Conservation (phyloP, 2,888 invertebrate species). For the Oithona nana region DNA sequence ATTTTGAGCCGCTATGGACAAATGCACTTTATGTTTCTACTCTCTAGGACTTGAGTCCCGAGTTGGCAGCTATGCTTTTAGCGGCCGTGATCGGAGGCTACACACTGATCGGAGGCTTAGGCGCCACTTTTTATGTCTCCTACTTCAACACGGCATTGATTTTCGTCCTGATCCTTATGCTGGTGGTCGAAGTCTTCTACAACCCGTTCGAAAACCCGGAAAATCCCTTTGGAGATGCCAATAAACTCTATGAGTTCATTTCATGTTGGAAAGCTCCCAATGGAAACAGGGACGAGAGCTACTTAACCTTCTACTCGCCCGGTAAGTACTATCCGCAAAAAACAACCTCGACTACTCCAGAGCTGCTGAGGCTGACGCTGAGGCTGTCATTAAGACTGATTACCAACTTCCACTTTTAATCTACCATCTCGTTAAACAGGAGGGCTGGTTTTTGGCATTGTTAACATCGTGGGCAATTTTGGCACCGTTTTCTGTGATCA, state of each 20-base stretch:
- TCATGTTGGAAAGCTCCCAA: constrained; percentile 25
- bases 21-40: no score
- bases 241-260: constrained; percentile 24
- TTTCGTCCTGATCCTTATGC: constrained; percentile 25
- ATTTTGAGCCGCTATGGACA: no score
- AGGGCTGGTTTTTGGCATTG: constrained; percentile 28
- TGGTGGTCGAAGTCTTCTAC: constrained; percentile 18
- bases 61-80: constrained; percentile 26
- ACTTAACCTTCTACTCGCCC: constrained; percentile 26
- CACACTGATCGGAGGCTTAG: constrained; percentile 21
- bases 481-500: constrained; percentile 30
- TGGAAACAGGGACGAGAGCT: constrained; percentile 25
- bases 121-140: constrained; percentile 29
- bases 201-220: constrained; percentile 17
- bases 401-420: background rate
- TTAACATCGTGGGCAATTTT: constrained; percentile 26
- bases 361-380: no score
- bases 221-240: constrained; percentile 18
- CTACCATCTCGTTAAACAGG: constrained; percentile 19
- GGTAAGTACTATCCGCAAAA: constrained; percentile 5
- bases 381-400: no score
- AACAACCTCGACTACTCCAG: no score
- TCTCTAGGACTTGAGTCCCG: constrained; percentile 25
- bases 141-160: constrained; percentile 29
- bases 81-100: constrained; percentile 22